Conservation (phyloP, 2,113 vertebrate genomes). For the Toxotes chatareus region DNA sequence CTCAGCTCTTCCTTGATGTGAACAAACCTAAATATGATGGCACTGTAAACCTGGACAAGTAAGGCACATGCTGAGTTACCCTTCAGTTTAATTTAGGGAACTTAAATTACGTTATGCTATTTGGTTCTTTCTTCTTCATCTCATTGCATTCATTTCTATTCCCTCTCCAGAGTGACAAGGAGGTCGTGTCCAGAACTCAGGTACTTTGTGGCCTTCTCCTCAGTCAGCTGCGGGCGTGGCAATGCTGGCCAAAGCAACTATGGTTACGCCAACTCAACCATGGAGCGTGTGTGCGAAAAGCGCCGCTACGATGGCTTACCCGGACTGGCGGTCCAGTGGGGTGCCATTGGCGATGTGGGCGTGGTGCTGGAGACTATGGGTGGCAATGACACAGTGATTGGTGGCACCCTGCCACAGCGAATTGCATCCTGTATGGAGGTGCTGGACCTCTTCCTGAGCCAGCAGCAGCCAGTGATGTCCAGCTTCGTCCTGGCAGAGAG, state of each 20-base stretch:
- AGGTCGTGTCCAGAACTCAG: slow-evolving; percentile 90
- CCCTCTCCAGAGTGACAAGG: slow-evolving; percentile 85
- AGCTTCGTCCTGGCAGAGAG: slow-evolving; percentile 96
- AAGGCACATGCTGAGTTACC: background rate
- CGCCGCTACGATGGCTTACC: slow-evolving; percentile 88
- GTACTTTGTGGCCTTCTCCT: slow-evolving; percentile 96
- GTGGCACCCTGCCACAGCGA: slow-evolving; percentile 92
- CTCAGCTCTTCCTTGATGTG: slow-evolving; percentile 89
- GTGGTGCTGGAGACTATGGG: slow-evolving; percentile 90
- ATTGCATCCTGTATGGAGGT: slow-evolving; percentile 94
- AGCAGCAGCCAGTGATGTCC: slow-evolving; percentile 88
- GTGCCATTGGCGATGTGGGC: slow-evolving; percentile 95
- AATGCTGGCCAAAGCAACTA: slow-evolving; percentile 97
- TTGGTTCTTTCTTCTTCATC: background rate
- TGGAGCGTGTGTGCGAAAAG: slow-evolving; percentile 97
- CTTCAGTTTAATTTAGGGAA: background rate
- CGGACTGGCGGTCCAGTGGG: slow-evolving; percentile 95
- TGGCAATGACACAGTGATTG: slow-evolving; percentile 86
- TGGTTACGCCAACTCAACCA: slow-evolving; percentile 95
- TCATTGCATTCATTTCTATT: background rate
- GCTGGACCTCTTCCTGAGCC: slow-evolving; percentile 92
- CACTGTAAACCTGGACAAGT: slow-evolving; percentile 93
- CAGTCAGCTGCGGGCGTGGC: slow-evolving; percentile 95
- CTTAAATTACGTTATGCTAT: background rate
- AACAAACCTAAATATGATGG: slow-evolving; percentile 92